These are phyloP conservation scores for Macrophya alboannulata DNA, from an alignment of 2,888 invertebrate genomes.

Conservation along the genomic window DNA sequence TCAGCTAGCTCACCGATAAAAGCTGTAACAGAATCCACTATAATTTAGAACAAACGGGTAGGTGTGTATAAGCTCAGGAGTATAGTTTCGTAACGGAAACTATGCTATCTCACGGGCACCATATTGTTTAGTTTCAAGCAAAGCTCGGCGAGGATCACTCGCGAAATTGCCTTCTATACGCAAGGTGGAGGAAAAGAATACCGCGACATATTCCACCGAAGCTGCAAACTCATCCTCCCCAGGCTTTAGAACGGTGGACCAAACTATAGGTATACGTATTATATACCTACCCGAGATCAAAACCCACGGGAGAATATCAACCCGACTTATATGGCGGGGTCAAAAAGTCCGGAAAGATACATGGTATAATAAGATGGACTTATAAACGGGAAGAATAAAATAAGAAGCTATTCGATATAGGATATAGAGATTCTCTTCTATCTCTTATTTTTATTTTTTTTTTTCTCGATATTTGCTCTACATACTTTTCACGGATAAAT, in stretches of 20 bases:
- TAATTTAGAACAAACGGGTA: background rate
- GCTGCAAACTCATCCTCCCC: conserved; percentile 28
- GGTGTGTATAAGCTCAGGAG: background rate
- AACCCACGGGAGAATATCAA: background rate
- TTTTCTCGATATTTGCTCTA: background rate
- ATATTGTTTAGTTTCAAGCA: conserved; percentile 40
- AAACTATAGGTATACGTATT: no score
- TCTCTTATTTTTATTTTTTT: background rate
- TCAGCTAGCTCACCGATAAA: background rate
- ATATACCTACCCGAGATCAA: background rate
- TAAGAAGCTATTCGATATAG: background rate
- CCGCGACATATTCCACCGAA: conserved; percentile 10
- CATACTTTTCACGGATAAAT: background rate
- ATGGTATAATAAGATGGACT: background rate
- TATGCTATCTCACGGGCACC: conserved; percentile 23
- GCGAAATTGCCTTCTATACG: conserved; percentile 32
- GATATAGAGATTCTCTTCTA: background rate
- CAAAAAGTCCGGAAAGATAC: background rate
- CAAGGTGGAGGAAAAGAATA: background rate
- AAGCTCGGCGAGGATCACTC: conserved; percentile 39
- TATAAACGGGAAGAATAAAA: background rate
- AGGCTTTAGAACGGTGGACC: background rate
- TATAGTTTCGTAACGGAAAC: conserved; percentile 2
- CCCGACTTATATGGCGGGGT: background rate
- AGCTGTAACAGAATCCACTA: background rate